Evolutionary conservation across 2,797 vertebrate genomes (phyloP), one percentile per base, ranked within the genome.

Genomic region (Pseudochirops cupreus): DNA sequence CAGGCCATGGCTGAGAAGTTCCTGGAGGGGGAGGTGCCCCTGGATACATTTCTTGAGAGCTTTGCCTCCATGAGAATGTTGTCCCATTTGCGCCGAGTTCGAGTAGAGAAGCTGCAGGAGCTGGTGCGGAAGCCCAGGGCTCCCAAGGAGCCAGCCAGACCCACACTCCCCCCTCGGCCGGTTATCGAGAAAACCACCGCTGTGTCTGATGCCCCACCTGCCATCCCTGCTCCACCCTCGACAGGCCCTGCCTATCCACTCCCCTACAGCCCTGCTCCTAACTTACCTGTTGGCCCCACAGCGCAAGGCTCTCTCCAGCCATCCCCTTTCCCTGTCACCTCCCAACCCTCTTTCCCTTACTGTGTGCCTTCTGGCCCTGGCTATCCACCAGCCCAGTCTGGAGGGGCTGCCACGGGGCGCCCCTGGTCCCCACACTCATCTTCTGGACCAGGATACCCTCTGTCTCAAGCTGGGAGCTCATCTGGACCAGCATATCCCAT

Each of bases 91-190:
- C 98, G 99, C 94, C 99, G 99, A 0, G 99, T 99, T 6, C 98
- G 99, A 0, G 98, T 99, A 3, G 99, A 99, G 95, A 99, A 99
- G 97, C 99, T 99, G 46, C 99, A 99, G 97, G 99, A 99, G 50
- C 97, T 99, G 13, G 95, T 99, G 93, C 98, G 99, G 92, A 99
- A 98, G 97, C 97, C 95, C 0, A 98, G 98, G 91, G 97, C 87
- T 0, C 55, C 95, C 6, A 98, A 50, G 92, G 98, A 98, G 6
- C 94, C 53, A 0, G 0, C 53, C 4, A 91, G 93, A 3, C 97
- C 97, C 2, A 21, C 82, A 16, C 95, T 95, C 46, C 96, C 98
- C 28, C 56, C 95, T 0, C 74, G 96, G 97, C 99, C 57, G 92
- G 98, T 82, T 74, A 98, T 93, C 98, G 98, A 91, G 91, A 96